Conservation (phyloP, 2,888 invertebrate genomes). For the Tenthredo livida region DNA sequence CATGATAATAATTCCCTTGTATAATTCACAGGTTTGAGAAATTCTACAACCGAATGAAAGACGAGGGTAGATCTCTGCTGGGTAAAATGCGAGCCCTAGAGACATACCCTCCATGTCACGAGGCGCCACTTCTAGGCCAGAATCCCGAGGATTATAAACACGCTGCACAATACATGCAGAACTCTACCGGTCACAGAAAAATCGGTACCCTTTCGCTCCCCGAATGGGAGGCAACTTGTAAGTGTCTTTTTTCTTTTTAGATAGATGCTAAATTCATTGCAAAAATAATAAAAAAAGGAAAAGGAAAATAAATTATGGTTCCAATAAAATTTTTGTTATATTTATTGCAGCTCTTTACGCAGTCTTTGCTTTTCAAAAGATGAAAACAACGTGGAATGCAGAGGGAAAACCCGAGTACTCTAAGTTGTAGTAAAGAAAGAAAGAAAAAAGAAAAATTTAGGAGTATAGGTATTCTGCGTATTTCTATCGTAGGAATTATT, state of each 20-base stretch:
- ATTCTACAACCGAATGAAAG: conserved; percentile 85
- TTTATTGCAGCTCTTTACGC: conserved; percentile 85
- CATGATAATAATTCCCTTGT: conserved; percentile 10
- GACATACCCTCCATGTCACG: conserved; percentile 85
- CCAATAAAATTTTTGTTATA: conserved; percentile 52
- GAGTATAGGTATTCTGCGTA: background rate
- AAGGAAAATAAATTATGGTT: conserved; percentile 28
- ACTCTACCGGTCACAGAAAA: conserved; percentile 70
- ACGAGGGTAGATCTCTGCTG: conserved; percentile 82
- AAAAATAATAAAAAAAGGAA: background rate
- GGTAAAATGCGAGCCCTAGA: conserved; percentile 90
- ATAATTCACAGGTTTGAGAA: conserved; percentile 84
- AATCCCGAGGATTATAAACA: conserved; percentile 86
- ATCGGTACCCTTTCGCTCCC: conserved; percentile 92
- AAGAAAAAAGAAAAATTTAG: background rate
- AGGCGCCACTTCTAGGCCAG: conserved; percentile 81
- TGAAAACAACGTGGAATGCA: conserved; percentile 83
- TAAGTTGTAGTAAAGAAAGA: conserved; percentile 63
- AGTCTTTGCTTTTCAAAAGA: conserved; percentile 91
- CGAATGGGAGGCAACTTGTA: conserved; percentile 97
- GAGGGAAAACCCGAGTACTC: conserved; percentile 84
- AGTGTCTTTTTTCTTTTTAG: conserved; percentile 77
- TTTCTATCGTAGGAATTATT: conserved; percentile 31
- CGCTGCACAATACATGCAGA: conserved; percentile 82
- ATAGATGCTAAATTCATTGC: conserved; percentile 30